Percentiles rank a stretch among this genome's conserved stretches.
Conservation (phyloP, 2,888 invertebrate species). For the Stictocephala bisonia region DNA sequence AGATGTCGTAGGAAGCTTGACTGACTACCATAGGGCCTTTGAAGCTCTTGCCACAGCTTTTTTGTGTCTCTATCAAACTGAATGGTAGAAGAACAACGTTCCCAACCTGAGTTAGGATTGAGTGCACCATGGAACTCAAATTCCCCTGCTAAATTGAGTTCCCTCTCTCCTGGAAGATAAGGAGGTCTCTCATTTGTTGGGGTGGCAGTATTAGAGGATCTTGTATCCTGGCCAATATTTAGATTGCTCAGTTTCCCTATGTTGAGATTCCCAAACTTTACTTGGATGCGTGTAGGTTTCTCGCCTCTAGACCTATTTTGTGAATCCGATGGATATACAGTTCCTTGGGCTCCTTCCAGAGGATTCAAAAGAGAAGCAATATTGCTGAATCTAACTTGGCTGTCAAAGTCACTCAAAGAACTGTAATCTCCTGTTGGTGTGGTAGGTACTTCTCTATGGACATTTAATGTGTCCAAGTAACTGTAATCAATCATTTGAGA, state of each 20-base stretch:
- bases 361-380: constrained; percentile 44
- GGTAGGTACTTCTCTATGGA: constrained; percentile 58
- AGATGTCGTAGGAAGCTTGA: constrained; percentile 86
- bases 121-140: constrained; percentile 78
- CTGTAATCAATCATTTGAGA: constrained; percentile 49
- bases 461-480: constrained; percentile 52
- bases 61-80: constrained; percentile 88
- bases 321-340: constrained; percentile 25
- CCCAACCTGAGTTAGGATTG: constrained; percentile 79
- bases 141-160: constrained; percentile 80
- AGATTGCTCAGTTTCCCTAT: constrained; percentile 58
- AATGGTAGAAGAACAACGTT: constrained; percentile 80
- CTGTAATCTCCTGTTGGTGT: constrained; percentile 28
- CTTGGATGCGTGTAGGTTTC: constrained; percentile 54
- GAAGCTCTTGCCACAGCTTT: constrained; percentile 82
- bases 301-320: constrained; percentile 23
- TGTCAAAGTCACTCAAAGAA: constrained; percentile 23
- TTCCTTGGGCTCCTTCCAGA: constrained; percentile 34
- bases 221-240: constrained; percentile 55
- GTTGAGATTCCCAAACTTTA: constrained; percentile 60
- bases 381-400: constrained; percentile 42
- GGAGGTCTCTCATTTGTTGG: constrained; percentile 33
- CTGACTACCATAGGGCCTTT: constrained; percentile 88
- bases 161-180: constrained; percentile 83
- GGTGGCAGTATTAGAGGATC: constrained; percentile 36